A percentile compares a stretch with the other conserved stretches of the same genome.
These are phyloP conservation scores for Triplophysa dalaica DNA, from an alignment of 2,113 vertebrate genomes.

Conservation along the genomic window DNA sequence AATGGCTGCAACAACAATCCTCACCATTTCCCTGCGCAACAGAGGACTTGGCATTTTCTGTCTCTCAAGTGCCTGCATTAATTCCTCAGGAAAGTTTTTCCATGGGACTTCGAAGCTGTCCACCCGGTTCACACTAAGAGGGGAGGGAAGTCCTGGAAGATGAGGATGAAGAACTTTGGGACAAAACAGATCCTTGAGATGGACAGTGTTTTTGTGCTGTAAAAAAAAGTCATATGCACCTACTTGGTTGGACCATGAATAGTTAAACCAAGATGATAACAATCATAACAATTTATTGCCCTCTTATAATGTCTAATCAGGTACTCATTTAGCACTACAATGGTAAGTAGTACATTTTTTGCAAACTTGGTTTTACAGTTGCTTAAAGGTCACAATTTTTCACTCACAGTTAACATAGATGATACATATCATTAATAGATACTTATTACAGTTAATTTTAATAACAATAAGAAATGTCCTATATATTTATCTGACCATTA, in stretches of 20 bases:
- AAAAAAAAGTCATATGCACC: not conserved
- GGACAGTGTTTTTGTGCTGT: too few species aligned
- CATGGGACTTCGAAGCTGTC: slow-evolving; percentile 9
- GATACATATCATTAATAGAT: too few species aligned
- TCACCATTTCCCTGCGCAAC: not conserved
- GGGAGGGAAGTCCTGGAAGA: slow-evolving; percentile 9
- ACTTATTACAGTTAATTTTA: too few species aligned
- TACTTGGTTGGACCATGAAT: too few species aligned
- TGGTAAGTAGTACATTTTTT: too few species aligned
- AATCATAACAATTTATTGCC: not conserved
- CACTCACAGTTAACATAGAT: too few species aligned
- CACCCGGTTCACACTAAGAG: slow-evolving; percentile 13
- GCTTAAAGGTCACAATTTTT: too few species aligned
- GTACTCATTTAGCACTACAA: too few species aligned
- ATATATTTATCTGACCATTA: not conserved
- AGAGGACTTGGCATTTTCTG: not conserved
- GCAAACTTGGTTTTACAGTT: too few species aligned
- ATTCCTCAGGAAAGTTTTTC: not conserved
- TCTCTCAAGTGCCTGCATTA: not conserved
- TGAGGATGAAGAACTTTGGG: slow-evolving; percentile 5
- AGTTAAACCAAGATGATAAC: not conserved
- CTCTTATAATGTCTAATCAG: too few species aligned
- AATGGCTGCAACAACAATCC: not conserved
- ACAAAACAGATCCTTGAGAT: not conserved
- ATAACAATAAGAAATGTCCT: too few species aligned